Percentiles rank a stretch among this genome's conserved stretches.
Conservation (phyloP, 2,113 vertebrate species). For the Philantomba maxwellii region DNA sequence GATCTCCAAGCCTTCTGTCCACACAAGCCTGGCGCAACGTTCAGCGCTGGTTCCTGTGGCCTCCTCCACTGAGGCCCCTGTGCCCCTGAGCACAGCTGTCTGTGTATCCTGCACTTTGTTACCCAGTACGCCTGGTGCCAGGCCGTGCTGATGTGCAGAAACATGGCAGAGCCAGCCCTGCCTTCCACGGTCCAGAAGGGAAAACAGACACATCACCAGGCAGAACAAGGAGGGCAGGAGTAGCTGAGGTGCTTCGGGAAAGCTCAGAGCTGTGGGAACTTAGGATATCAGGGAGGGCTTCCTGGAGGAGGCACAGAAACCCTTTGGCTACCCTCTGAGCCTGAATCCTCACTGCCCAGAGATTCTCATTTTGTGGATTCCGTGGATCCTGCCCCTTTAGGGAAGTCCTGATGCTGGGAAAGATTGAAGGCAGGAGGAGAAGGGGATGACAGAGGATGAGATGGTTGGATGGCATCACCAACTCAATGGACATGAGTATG, state of each 20-base stretch:
- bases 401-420: not conserved
- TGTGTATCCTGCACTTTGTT: not conserved
- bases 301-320: not conserved
- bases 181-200: not conserved
- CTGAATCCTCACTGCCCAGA: not conserved
- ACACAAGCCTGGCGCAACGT: not conserved
- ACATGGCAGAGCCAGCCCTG: not conserved
- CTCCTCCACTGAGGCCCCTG: not conserved
- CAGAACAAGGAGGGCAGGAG: not conserved
- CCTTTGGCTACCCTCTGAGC: not conserved
- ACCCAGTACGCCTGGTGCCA: accelerated
- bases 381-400: not conserved
- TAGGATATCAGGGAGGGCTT: not conserved
- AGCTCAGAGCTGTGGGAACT: not conserved
- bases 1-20: not conserved
- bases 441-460: not conserved
- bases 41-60: not conserved
- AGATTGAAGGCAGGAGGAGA: not conserved
- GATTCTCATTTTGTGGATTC: not conserved
- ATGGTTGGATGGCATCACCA: not conserved
- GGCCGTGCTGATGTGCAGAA: not conserved
- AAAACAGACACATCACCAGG: not conserved
- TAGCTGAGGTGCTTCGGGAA: not conserved
- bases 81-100: not conserved
- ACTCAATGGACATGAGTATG: no score